phyloP scores from a whole-genome alignment of 2,113 vertebrate genomes.

The Nothoprocta pentlandii region DNA sequence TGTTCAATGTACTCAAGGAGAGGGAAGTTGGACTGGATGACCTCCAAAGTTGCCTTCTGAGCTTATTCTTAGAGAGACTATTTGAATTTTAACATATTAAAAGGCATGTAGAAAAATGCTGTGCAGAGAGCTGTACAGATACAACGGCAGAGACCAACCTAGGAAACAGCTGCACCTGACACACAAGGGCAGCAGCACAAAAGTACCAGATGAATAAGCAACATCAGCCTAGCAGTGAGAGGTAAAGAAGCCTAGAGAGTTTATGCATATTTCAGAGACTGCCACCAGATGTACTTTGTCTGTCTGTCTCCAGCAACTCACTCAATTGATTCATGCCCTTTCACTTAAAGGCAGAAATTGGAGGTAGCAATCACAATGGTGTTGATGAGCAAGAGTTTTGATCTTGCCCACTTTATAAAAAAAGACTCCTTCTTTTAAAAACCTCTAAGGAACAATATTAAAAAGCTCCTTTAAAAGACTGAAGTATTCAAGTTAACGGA shows the following conservation, averaged over 20 bases:
- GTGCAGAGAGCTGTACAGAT: background rate
- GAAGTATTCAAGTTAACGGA: background rate
- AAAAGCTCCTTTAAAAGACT: background rate
- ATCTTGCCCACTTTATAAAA: background rate
- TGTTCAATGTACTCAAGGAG: no score
- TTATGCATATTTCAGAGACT: rapidly evolving
- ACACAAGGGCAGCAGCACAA: background rate
- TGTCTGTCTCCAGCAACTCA: background rate
- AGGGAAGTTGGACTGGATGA: no score
- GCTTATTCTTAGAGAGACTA: background rate
- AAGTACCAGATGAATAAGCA: background rate
- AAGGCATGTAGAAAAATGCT: background rate
- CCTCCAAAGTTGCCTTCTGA: no score
- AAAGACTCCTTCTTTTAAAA: background rate
- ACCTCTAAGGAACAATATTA: background rate
- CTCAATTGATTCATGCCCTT: background rate
- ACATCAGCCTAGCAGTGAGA: rapidly evolving
- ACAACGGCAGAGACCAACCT: background rate
- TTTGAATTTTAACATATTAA: background rate
- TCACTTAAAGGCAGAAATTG: background rate
- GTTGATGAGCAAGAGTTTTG: background rate
- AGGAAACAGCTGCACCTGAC: background rate
- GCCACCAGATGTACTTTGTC: background rate
- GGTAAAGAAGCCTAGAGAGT: background rate
- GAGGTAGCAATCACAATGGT: background rate